Evolutionary conservation across 1,140 invertebrate genomes (phyloP), one percentile per base, ranked within the genome.

Genomic region (Pogonomyrmex barbatus): DNA sequence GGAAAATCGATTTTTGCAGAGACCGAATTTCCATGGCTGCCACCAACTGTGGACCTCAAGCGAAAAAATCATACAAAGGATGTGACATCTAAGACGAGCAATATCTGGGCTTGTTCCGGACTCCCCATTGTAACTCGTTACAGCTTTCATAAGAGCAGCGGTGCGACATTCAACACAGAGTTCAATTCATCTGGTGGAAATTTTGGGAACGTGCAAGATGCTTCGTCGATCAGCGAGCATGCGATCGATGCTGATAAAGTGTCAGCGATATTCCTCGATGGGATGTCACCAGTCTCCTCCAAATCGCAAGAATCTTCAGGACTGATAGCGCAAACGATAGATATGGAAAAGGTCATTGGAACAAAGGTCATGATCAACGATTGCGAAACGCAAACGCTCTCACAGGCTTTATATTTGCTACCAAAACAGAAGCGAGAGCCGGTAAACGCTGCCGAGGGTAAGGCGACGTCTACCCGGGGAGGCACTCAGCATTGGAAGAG

Each of bases 51-150:
- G 39, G 77, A 89, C 60, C n/a, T 62, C 2, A 91, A 91, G 14
- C 88, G n/a, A 81, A 86, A 86, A 81, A 91, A 77, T 58, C 87
- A 54, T 68, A 71, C 71, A 87, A 94, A 93, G 77, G 89, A 94
- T 0, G 70, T 58, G 12, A n/a, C 52, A 3, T 86, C 52, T 36
- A 93, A 91, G 56, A 86, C 87, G 10, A 94, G 68, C n/a, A 94
- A 87, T 65, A 91, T 91, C 39, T 94, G 91, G 93, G 92, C 86
- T 12, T 94, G 92, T 52, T 88, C 94, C 0, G 89, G 89, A 42
- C 82, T 95, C 8, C 91, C 94, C 6, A 94, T 95, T 56, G 92
- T 95, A 24, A 95, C 94, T 5, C 85, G 94, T 17, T 95, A 94
- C 68, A 90, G 91, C 83, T 94, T 94, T 24, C 93, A 93, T n/a